These are phyloP conservation scores for Phenganax marumi DNA, from an alignment of 92 coral and sea anemone genomes.

Conservation along the genomic window DNA sequence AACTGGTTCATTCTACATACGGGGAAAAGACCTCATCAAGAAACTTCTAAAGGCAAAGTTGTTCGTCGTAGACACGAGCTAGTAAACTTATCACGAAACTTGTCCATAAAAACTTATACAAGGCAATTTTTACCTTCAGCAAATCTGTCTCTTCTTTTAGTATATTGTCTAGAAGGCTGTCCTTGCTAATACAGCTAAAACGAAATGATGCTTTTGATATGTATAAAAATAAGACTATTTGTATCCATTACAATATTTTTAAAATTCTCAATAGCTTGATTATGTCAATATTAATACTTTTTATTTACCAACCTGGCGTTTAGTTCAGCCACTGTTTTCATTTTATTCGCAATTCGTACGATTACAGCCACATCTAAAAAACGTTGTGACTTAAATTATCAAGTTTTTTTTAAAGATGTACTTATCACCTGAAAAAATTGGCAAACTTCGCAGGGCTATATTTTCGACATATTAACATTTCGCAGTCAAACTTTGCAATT, in stretches of 20 bases:
- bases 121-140: not conserved
- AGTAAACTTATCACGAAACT: too few relatives aligned
- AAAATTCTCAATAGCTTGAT: not conserved
- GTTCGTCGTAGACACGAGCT: too few relatives aligned
- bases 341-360: constrained; percentile 6
- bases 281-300: not conserved
- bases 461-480: too few relatives aligned
- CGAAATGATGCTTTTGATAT: not conserved
- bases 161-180: constrained; percentile 2
- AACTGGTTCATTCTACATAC: too few relatives aligned
- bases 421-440: too few relatives aligned
- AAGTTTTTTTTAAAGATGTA: not conserved
- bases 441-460: too few relatives aligned
- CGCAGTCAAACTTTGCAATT: too few relatives aligned
- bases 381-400: not conserved
- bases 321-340: not conserved
- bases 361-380: not conserved
- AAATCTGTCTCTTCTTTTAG: constrained; percentile 15
- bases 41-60: too few relatives aligned
- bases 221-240: not conserved
- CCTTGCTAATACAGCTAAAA: not conserved
- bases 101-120: too few relatives aligned
- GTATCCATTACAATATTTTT: not conserved
- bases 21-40: not conserved
- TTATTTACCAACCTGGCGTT: not conserved